A percentile compares a stretch with the other conserved stretches of the same genome.
Evolutionary conservation across 2,797 vertebrate species (phyloP).

Genomic region (Acanthurus tractus): DNA sequence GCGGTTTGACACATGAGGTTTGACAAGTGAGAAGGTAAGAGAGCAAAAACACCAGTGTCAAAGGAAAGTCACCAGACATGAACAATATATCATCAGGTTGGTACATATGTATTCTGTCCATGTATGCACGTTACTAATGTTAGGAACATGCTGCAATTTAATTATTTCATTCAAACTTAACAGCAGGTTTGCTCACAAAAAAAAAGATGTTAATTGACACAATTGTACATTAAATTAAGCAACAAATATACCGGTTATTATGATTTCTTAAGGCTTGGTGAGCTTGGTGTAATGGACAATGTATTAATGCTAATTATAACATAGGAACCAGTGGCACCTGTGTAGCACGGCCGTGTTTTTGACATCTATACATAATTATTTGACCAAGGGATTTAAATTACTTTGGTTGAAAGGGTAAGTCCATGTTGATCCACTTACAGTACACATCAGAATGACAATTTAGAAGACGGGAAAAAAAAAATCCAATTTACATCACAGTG

Average conservation of each 20-base stretch:
- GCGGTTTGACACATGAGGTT: not conserved
- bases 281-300: not conserved
- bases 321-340: not conserved
- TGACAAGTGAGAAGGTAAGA: not conserved
- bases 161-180: not conserved
- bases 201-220: not conserved
- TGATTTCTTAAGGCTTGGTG: not conserved
- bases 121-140: not conserved
- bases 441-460: not conserved
- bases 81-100: no score
- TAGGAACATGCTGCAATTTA: not conserved
- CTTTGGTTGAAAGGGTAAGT: not conserved
- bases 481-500: conserved; percentile 19
- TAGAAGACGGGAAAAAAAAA: conserved; percentile 8
- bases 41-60: not conserved
- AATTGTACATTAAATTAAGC: not conserved
- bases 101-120: not conserved
- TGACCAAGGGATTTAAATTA: not conserved
- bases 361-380: not conserved
- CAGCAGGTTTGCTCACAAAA: not conserved
- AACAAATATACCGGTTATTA: not conserved
- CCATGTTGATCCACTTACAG: not conserved
- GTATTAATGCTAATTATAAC: not conserved
- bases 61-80: not conserved
- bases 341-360: not conserved